These are phyloP conservation scores for Ciona savignyi DNA, from an alignment of 23 tunicate genomes.

Conservation along the genomic window DNA sequence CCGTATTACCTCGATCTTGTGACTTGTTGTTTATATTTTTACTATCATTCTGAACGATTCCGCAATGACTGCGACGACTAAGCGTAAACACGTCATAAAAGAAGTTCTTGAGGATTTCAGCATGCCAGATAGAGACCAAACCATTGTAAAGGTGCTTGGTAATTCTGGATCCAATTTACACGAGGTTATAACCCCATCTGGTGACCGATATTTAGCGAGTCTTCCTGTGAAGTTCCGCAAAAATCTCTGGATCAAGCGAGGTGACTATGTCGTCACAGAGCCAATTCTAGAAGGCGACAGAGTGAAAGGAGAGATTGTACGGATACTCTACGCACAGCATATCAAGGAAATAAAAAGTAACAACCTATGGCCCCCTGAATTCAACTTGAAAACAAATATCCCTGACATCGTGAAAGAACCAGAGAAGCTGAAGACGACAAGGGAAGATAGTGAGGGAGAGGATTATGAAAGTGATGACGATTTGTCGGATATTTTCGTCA, in stretches of 20 bases:
- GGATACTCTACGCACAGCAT: slow-evolving; percentile 77
- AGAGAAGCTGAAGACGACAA: neutral
- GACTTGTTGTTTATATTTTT: too few relatives aligned
- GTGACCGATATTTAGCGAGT: slow-evolving; percentile 49
- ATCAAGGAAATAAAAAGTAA: slow-evolving; percentile 48
- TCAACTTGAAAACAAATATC: neutral
- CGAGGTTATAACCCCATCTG: slow-evolving; percentile 41
- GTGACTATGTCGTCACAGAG: slow-evolving; percentile 84
- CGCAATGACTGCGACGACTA: slow-evolving; percentile 62
- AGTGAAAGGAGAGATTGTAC: slow-evolving; percentile 87
- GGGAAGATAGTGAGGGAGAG: neutral
- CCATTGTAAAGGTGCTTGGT: slow-evolving; percentile 71
- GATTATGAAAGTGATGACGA: slow-evolving; percentile 43
- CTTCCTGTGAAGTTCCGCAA: slow-evolving; percentile 74
- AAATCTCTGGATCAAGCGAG: slow-evolving; percentile 82
- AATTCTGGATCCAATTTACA: slow-evolving; percentile 65
- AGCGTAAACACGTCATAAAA: slow-evolving; percentile 59
- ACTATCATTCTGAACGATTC: too few relatives aligned
- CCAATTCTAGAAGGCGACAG: slow-evolving; percentile 83
- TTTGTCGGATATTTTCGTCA: slow-evolving; percentile 54
- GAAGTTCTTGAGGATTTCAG: slow-evolving; percentile 66
- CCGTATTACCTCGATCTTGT: too few relatives aligned
- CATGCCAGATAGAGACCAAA: slow-evolving; percentile 47
- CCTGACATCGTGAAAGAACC: neutral
- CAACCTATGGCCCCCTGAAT: slow-evolving; percentile 40